Percentiles rank a stretch among this genome's conserved stretches.
These are phyloP conservation scores for Scaptomyza polygonia DNA, from an alignment of 2,888 invertebrate genomes.

Conservation along the genomic window DNA sequence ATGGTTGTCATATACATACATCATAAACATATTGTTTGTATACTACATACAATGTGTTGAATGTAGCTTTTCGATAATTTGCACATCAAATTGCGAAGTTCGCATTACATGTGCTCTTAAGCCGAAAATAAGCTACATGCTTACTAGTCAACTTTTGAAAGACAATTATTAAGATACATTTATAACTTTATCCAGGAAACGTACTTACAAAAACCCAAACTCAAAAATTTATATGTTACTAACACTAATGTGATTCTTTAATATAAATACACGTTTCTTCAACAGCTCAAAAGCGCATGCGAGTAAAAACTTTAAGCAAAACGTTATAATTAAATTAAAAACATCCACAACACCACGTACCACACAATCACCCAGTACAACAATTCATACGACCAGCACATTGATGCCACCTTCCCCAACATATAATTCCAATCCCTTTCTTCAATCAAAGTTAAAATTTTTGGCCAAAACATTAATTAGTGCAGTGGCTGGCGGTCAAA, in stretches of 20 bases:
- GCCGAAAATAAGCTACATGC: constrained; percentile 4
- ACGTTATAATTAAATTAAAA: constrained; percentile 59
- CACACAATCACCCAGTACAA: constrained; percentile 60
- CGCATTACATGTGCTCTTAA: constrained; percentile 47
- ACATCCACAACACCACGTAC: constrained; percentile 59
- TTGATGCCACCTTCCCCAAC: constrained; percentile 27
- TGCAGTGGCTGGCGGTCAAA: constrained; percentile 49
- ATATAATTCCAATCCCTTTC: constrained; percentile 70
- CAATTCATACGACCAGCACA: constrained; percentile 30
- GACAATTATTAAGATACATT: constrained; percentile 9
- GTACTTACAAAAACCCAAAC: constrained; percentile 9
- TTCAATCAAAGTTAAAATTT: constrained; percentile 58
- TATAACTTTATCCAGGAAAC: constrained; percentile 25
- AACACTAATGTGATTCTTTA: constrained; percentile 79
- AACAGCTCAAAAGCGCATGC: constrained; percentile 82
- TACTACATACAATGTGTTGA: neutral
- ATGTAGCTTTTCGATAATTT: constrained; percentile 12
- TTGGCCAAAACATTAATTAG: constrained; percentile 60
- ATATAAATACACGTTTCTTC: constrained; percentile 79
- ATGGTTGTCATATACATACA: constrained; percentile 32
- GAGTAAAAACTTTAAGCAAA: constrained; percentile 76
- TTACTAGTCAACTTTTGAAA: constrained; percentile 26
- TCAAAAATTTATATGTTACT: constrained; percentile 51
- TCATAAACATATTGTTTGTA: constrained; percentile 1
- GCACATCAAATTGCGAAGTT: constrained; percentile 32